A percentile compares a stretch with the other conserved stretches of the same genome.
These are phyloP conservation scores for Dendrolimus houi DNA, from an alignment of 2,888 invertebrate genomes.

Conservation along the genomic window DNA sequence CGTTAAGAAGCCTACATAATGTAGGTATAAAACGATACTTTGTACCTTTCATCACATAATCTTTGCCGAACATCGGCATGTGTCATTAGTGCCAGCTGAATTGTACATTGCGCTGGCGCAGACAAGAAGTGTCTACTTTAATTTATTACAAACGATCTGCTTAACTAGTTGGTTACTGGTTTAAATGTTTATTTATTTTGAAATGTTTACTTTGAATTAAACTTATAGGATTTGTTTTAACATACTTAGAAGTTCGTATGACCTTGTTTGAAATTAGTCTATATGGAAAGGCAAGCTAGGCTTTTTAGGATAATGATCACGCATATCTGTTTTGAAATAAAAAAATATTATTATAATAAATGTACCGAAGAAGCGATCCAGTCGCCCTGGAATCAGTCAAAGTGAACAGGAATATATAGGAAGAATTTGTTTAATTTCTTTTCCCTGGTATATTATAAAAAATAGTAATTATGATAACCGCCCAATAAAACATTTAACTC, in stretches of 20 bases:
- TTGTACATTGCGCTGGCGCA: conserved; percentile 19
- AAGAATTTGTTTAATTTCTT: too few species aligned
- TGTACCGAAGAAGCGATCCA: too few species aligned
- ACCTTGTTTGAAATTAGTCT: neutral
- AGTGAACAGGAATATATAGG: too few species aligned
- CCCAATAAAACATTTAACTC: too few species aligned
- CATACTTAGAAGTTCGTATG: neutral
- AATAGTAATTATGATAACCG: too few species aligned
- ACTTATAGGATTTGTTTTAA: neutral
- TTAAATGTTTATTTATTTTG: conserved; percentile 4
- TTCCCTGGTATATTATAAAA: too few species aligned
- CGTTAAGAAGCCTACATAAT: too few species aligned
- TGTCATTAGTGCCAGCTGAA: conserved; percentile 19
- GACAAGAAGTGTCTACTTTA: conserved; percentile 22
- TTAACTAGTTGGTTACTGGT: neutral
- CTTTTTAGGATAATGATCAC: too few species aligned
- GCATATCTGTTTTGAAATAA: too few species aligned
- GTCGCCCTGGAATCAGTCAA: too few species aligned
- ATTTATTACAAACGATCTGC: conserved; percentile 18
- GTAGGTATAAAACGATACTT: neutral
- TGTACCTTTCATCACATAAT: conserved; percentile 5
- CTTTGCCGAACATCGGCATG: conserved; percentile 18
- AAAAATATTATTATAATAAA: too few species aligned
- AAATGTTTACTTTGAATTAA: conserved; percentile 11
- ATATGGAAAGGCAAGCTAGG: too few species aligned